Conservation (phyloP, 2,797 vertebrate genomes). For the Chelidonichthys spinosus region DNA sequence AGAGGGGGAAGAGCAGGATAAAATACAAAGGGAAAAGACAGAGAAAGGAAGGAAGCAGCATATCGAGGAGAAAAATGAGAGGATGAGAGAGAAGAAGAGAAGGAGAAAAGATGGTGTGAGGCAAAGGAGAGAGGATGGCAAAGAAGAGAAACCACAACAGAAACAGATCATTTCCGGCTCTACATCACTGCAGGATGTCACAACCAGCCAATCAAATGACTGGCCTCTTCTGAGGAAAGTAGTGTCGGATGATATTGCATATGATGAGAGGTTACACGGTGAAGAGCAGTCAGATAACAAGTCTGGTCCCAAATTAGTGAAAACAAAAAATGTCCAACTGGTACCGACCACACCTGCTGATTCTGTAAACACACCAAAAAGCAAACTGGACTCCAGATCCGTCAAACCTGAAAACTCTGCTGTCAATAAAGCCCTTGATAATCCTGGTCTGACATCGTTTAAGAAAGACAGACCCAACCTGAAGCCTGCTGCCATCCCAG, state of each 20-base stretch:
- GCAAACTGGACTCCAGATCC: constrained; percentile 13
- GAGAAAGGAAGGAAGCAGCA: constrained; percentile 8
- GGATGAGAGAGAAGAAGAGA: neutral
- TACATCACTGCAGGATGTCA: constrained; percentile 9
- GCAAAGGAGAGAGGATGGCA: constrained; percentile 2
- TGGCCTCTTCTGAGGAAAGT: constrained; percentile 60
- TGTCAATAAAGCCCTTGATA: constrained; percentile 13
- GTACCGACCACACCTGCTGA: neutral
- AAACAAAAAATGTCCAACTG: neutral
- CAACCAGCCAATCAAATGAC: constrained; percentile 6
- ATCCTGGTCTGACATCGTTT: constrained; percentile 23
- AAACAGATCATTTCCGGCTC: neutral
- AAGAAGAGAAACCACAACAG: constrained; percentile 20
- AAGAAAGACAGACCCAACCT: constrained; percentile 31
- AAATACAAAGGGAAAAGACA: neutral
- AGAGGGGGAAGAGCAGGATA: neutral
- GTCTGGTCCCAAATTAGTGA: constrained; percentile 26
- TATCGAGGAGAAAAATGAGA: neutral
- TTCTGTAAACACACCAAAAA: constrained; percentile 17
- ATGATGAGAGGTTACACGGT: constrained; percentile 49
- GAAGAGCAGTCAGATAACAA: constrained; percentile 19
- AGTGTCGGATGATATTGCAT: constrained; percentile 72
- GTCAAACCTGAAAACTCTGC: constrained; percentile 15
- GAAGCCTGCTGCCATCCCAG: constrained; percentile 55
- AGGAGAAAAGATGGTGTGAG: neutral